Conservation (phyloP, 2,888 invertebrate genomes). For the Abrostola triplasia region DNA sequence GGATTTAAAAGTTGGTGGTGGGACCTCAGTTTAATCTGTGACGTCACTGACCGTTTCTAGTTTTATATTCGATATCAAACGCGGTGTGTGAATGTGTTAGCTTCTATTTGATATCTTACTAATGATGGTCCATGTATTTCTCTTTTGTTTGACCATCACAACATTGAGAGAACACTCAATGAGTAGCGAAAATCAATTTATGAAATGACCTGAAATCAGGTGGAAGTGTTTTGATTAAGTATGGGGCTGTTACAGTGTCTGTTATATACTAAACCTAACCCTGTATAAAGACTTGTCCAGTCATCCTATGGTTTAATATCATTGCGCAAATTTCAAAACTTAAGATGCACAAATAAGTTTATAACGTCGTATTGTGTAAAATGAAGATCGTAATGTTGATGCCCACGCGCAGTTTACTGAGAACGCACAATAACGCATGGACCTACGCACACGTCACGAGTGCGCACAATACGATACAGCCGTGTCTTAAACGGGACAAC, state of each 20-base stretch:
- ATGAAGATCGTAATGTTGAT: conserved; percentile 33
- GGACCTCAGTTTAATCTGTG: conserved; percentile 29
- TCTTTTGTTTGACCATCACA: conserved; percentile 33
- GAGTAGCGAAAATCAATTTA: conserved; percentile 28
- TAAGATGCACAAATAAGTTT: conserved; percentile 48
- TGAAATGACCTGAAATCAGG: conserved; percentile 33
- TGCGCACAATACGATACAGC: conserved; percentile 36
- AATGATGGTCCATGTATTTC: conserved; percentile 31
- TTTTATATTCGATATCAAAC: conserved; percentile 55
- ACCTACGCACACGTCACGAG: conserved; percentile 21
- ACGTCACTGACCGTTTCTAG: conserved; percentile 45
- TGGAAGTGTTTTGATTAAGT: conserved; percentile 25
- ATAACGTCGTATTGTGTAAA: conserved; percentile 51
- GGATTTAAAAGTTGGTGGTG: conserved; percentile 38
- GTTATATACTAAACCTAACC: conserved; percentile 12
- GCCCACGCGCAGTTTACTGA: conserved; percentile 32
- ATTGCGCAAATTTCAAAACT: conserved; percentile 44
- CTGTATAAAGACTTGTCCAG: conserved; percentile 49
- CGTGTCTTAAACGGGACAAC: conserved; percentile 34
- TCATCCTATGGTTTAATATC: conserved; percentile 30
- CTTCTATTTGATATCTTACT: conserved; percentile 48
- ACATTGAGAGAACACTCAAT: conserved; percentile 30
- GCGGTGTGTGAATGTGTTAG: conserved; percentile 56
- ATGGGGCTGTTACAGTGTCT: conserved; percentile 35
- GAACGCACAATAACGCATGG: conserved; percentile 32